Base-by-base conservation (phyloP, 2,888 invertebrate species). In the Leptinotarsa rubiginosa region DNA sequence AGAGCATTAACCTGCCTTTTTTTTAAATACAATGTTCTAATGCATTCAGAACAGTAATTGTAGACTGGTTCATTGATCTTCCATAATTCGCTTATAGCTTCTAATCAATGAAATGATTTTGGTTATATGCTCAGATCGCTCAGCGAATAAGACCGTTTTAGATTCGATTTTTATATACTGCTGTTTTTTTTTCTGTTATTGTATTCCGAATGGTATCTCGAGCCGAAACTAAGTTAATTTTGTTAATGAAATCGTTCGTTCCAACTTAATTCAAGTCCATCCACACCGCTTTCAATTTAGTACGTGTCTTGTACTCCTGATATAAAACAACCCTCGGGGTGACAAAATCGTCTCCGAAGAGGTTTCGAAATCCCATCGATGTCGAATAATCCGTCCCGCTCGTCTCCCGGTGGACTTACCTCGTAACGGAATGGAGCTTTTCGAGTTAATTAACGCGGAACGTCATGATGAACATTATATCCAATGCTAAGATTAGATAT, bases 291-390 rank as follows among this genome's bases (percentile, higher is more conserved):
- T 75, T 75, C 75, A 75, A 75, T 75, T 72, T 70, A 62, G 75
- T 73, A 76, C 76, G 76, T 76, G 76, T 69, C 69, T 70, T 70
- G 73, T 72, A 66, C 70, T 69, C 75, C 69, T 66, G 72, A 75
- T 73, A 70, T 75, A 75, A 73, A 75, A 75, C 68, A 73, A 75
- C 75, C 73, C 75, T 75, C 75, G 62, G 73, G 75, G 75, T 75
- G 75, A 76, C 76, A 70, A 67, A 73, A 71, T 73, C 76, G 71
- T 71, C 73, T 73, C 76, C 76, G 69, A 76, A 73, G 76, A 75
- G 73, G 76, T 73, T 76, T 76, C 73, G 76, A 76, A 76, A 71
- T 76, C 76, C 76, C 73, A 71, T 72, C 71, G 72, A 76, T 76
- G 73, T 73, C 73, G 75, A 76, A 76, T 73, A 52, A 73, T 66